Conservation (phyloP, 1,140 invertebrate genomes). For the Homarus americanus region DNA sequence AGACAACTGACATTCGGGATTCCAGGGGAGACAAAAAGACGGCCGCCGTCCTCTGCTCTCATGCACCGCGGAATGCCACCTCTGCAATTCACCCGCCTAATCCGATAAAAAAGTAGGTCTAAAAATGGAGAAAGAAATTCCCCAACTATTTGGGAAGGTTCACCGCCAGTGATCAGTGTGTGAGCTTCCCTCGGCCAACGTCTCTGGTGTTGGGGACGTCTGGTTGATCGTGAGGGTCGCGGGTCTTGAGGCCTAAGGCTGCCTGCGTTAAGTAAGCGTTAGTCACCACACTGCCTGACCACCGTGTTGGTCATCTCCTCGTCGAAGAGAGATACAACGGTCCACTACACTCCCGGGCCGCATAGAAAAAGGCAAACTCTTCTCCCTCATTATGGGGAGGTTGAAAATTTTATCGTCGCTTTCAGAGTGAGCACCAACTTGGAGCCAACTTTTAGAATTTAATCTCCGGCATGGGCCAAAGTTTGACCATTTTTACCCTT, state of each 20-base stretch:
- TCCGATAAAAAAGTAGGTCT: conserved; percentile 33
- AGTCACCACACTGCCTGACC: too few relatives aligned
- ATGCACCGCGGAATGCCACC: conserved; percentile 7
- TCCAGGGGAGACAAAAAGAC: background rate
- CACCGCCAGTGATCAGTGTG: conserved; percentile 24
- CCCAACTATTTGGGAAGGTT: conserved; percentile 53
- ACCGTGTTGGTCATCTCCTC: too few relatives aligned
- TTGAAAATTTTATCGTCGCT: conserved; percentile 69
- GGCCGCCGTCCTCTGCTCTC: background rate
- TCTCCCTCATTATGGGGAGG: conserved; percentile 68
- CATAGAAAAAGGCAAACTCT: conserved; percentile 53
- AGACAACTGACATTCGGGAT: background rate
- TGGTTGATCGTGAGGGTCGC: too few relatives aligned
- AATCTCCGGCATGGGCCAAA: conserved; percentile 72
- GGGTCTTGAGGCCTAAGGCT: background rate
- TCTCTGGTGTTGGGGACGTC: background rate
- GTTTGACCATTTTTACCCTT: conserved; percentile 72
- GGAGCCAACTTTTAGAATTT: conserved; percentile 72
- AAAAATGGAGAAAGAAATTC: conserved; percentile 64
- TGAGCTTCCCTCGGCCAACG: background rate
- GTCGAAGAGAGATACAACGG: conserved; percentile 44
- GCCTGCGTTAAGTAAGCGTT: background rate
- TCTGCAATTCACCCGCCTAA: conserved; percentile 30
- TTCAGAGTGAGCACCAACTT: conserved; percentile 72
- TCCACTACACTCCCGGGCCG: conserved; percentile 35